Evolutionary conservation across 2,888 invertebrate species (phyloP).

Genomic region (Nysson spinosus): DNA sequence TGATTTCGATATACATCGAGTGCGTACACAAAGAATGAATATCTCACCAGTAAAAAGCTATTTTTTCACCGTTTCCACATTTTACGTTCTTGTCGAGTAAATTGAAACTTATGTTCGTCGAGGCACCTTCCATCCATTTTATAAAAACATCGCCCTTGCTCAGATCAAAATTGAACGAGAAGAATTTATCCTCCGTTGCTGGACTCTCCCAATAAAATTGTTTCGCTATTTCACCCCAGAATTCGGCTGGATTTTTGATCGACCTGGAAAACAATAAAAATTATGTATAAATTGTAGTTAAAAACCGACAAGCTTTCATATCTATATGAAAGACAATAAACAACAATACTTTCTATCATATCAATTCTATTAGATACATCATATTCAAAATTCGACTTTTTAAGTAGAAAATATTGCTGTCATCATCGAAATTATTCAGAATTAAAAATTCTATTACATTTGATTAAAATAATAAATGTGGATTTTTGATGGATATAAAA

Average conservation of each 20-base stretch:
- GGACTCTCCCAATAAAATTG: conserved; percentile 95
- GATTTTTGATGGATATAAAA: no score
- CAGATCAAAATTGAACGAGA: conserved; percentile 94
- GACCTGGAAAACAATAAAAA: conserved; percentile 78
- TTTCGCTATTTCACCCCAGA: conserved; percentile 96
- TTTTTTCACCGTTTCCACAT: conserved; percentile 91
- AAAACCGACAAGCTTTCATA: neutral
- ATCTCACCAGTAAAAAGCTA: conserved; percentile 94
- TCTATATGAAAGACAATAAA: neutral
- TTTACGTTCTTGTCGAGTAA: conserved; percentile 94
- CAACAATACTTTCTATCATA: no score
- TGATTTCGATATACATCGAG: neutral
- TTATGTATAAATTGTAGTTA: neutral
- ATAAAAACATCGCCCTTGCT: conserved; percentile 92
- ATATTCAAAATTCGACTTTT: no score
- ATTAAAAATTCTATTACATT: no score
- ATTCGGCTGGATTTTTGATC: conserved; percentile 91
- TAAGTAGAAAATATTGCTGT: no score
- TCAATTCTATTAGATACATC: no score
- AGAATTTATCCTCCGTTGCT: conserved; percentile 86
- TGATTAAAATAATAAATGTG: no score
- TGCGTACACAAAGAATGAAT: neutral
- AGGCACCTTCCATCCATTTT: conserved; percentile 96
- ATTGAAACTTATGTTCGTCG: conserved; percentile 98
- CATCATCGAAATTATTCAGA: no score